Evolutionary conservation across 2,113 vertebrate species (phyloP), one percentile per base, ranked within the genome.

Genomic region (Petrocephalus microphthalmus): DNA sequence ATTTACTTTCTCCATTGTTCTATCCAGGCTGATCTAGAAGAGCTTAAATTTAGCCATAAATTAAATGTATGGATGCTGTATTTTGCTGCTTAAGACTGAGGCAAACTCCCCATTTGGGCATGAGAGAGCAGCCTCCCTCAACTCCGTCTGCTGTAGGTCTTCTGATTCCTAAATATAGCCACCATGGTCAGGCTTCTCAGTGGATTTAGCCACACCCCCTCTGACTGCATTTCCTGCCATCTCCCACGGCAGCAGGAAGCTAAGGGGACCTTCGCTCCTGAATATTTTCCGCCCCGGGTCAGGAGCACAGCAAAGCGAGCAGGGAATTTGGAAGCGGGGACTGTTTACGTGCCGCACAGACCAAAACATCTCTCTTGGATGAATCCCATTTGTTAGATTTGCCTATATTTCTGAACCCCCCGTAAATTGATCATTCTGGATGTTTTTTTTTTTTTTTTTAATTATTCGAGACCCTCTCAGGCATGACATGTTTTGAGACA

Each of bases 101-200:
- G 10, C 7, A 83, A 74, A 42, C 85, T 60, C 29, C 29, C 53
- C 85, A 1, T 42, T 51, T 56, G 13, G 74, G 81, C 82, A 60
- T 85, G 47, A 88, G 84, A 87, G 84, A 89, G 56, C 87, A 87
- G 86, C n/a, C 19, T 85, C 84, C 87, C 71, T 81, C 87, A 54
- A 86, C 86, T 19, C 71, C 2, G 33, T 78, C 33, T 78, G 86
- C 88, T 87, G 89, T 88, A 90, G 89, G 88, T 92, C 92, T 92
- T 92, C 92, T 92, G 91, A 78, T 91, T 92, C 90, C 91, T 90
- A 90, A 90, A 92, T 91, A 92, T 91, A 92, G 92, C 90, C 71
- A 47, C 85, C 87, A 91, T 92, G 90, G 90, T 85, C 67, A 91
- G 89, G 89, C 88, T 91, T 91, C 74, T 89, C 25, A 60, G 87